phyloP scores from a whole-genome alignment of 2,888 invertebrate genomes.

The Acanthopleura granulata region DNA sequence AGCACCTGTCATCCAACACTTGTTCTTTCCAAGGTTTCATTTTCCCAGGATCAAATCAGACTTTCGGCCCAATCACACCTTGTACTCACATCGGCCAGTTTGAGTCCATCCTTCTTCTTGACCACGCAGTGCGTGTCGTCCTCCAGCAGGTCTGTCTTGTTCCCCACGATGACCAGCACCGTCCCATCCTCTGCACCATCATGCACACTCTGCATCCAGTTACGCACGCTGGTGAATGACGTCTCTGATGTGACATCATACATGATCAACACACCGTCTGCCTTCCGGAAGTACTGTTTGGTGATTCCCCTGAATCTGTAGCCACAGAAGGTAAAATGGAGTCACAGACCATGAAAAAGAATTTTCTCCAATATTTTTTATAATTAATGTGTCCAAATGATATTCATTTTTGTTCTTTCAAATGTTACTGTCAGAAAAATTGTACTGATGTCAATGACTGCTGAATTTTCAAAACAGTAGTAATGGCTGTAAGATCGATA shows the following conservation, averaged over 20 bases:
- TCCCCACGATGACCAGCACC: slow-evolving; percentile 72
- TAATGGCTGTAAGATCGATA: no score
- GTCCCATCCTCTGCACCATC: slow-evolving; percentile 70
- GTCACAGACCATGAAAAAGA: no score
- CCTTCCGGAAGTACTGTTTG: slow-evolving; percentile 74
- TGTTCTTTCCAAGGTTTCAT: no score
- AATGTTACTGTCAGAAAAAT: no score
- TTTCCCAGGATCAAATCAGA: no score
- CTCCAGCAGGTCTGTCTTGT: slow-evolving; percentile 72
- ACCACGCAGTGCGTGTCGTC: slow-evolving; percentile 66
- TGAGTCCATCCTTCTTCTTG: slow-evolving; percentile 68
- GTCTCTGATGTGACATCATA: slow-evolving; percentile 73
- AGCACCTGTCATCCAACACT: no score
- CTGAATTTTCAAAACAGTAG: no score
- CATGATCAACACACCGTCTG: slow-evolving; percentile 73
- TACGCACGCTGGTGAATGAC: slow-evolving; percentile 72
- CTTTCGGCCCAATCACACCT: no score
- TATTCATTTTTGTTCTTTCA: no score
- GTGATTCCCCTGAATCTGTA: slow-evolving; percentile 73
- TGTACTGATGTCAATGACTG: no score
- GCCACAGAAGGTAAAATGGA: slow-evolving; percentile 15
- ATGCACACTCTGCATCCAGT: slow-evolving; percentile 71
- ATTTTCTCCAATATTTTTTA: no score
- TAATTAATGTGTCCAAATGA: no score
- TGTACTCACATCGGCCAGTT: slow-evolving; percentile 69